These are phyloP conservation scores for Sminthurides bifidus DNA, from an alignment of 1,140 invertebrate genomes.

Conservation along the genomic window DNA sequence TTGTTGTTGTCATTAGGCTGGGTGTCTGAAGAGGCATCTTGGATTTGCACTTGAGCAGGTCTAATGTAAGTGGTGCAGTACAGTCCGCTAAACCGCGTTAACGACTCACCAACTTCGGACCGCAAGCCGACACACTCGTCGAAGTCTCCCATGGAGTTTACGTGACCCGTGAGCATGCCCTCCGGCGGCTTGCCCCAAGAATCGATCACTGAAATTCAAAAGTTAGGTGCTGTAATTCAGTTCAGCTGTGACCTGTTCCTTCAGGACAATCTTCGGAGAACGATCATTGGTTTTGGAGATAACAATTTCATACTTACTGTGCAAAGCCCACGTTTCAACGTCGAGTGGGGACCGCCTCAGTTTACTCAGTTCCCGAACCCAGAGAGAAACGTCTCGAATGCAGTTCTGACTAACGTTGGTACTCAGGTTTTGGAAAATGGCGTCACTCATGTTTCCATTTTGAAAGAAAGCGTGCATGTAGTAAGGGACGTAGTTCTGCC, in stretches of 20 bases:
- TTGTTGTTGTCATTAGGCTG: background rate
- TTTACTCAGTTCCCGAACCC: background rate
- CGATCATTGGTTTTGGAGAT: background rate
- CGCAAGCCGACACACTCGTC: slow-evolving; percentile 15
- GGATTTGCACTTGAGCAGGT: background rate
- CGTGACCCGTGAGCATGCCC: slow-evolving; percentile 12
- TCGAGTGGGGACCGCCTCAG: background rate
- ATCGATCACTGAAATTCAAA: slow-evolving; percentile 11
- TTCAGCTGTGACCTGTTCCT: background rate
- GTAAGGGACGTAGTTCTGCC: background rate
- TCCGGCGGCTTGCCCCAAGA: slow-evolving; percentile 18
- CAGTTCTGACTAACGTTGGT: background rate
- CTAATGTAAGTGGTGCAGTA: slow-evolving; percentile 4
- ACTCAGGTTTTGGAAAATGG: background rate
- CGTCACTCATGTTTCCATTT: background rate
- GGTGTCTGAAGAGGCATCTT: background rate
- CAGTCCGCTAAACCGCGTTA: background rate
- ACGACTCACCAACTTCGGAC: background rate
- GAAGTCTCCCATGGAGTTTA: slow-evolving; percentile 18
- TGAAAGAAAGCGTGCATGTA: background rate
- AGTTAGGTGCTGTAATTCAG: background rate
- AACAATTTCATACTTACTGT: background rate
- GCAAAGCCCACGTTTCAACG: slow-evolving; percentile 2
- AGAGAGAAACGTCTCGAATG: background rate
- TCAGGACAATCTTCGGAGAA: background rate